A percentile compares a stretch with the other conserved stretches of the same genome.
These are phyloP conservation scores for Erithacus rubecula DNA, from an alignment of 2,797 vertebrate genomes.

Conservation along the genomic window DNA sequence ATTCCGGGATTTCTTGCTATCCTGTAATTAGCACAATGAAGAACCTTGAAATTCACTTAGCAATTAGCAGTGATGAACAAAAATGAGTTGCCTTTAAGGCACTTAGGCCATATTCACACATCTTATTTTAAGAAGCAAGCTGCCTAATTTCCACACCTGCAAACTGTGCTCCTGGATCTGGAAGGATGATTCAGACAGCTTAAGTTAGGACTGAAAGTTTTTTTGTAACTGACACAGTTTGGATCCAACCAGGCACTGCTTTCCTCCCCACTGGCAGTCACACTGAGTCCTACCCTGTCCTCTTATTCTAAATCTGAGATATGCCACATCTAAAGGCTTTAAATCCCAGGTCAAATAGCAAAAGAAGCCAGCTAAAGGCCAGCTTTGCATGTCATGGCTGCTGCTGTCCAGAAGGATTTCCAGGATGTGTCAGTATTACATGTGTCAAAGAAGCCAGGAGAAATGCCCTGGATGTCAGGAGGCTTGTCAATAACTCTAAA, in stretches of 20 bases:
- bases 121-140: constrained; percentile 55
- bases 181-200: constrained; percentile 51
- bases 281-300: neutral
- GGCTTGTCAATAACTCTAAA: neutral
- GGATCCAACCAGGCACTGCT: neutral
- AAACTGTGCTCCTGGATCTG: constrained; percentile 31
- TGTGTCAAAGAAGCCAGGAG: neutral
- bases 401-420: neutral
- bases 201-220: constrained; percentile 18
- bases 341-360: constrained; percentile 52
- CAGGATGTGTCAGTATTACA: neutral
- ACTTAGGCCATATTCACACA: constrained; percentile 54
- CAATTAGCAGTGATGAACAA: constrained; percentile 70
- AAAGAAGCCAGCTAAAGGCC: constrained; percentile 25
- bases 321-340: neutral
- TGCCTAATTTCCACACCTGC: constrained; percentile 63
- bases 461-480: neutral
- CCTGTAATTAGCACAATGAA: constrained; percentile 67
- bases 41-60: constrained; percentile 66
- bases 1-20: constrained; percentile 62
- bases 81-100: constrained; percentile 61
- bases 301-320: neutral
- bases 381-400: neutral
- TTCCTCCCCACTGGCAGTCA: neutral
- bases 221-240: constrained; percentile 2